Base-by-base conservation (phyloP, 92 coral and sea anemone species). In the Chrysogorgia sp. region DNA sequence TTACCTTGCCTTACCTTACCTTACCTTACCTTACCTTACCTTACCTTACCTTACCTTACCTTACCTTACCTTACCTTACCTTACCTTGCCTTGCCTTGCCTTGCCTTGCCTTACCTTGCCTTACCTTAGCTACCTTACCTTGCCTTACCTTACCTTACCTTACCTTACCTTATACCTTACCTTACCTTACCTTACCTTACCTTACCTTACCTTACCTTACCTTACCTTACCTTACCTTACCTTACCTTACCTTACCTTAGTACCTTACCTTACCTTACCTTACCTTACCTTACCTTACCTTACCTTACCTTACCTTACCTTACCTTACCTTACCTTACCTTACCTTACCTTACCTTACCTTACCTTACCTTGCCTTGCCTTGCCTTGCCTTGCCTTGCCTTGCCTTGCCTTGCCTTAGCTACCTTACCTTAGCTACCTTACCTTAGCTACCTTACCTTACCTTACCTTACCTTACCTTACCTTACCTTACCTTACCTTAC, bases 191-290 rank as follows among this genome's bases (percentile, higher is more conserved):
- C 28, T 58, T 20, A 15, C 64, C 64, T n/a, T 58, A 32, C 64
- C 21, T 3, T 15, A 58, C 33, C 28, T 58, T 20, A 21, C 64
- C 21, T 58, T 58, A 4, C 6, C 68, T 4, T 61, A 23, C 68
- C 68, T 61, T 61, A 34, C 41, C 41, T 4, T 61, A 34, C 68
- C 68, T 43, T 43, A 43, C 50, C 50, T 43, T 43, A 61, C 66
- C 66, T 60, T 60, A 60, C 66, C 66, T 60, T 60, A 60, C 66
- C 66, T 60, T 60, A 60, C 66, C 31, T 60, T 64, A 64, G 31
- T 64, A 33, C 71, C 71, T 32, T 63, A 60, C 66, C 66, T 60
- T 60, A 64, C 49, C 71, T 64, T 34, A 64, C 71, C 71, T 33
- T 64, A 34, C 25, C 21, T 64, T 33, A 34, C 71, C 45, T 64